phyloP scores from a whole-genome alignment of 2,797 vertebrate species.

The Typhlichthys subterraneus region DNA sequence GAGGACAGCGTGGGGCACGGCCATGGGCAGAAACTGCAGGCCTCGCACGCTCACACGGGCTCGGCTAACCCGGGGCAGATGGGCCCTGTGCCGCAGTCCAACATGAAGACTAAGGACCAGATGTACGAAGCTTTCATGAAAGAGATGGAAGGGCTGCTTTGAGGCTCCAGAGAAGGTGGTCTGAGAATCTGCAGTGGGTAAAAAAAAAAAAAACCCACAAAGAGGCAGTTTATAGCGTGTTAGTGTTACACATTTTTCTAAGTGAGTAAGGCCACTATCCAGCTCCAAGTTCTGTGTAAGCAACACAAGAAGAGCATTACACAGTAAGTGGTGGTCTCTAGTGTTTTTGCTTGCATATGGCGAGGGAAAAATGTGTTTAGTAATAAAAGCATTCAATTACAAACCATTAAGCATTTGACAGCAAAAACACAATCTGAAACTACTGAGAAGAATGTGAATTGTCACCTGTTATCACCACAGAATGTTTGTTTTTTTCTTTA shows the following conservation, averaged over 20 bases:
- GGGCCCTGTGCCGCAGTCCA: constrained; percentile 79
- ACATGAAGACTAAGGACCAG: constrained; percentile 97
- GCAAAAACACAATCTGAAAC: constrained; percentile 29
- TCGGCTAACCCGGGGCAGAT: constrained; percentile 52
- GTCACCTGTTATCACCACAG: constrained; percentile 11
- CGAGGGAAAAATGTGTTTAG: constrained; percentile 11
- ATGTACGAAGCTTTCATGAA: constrained; percentile 99
- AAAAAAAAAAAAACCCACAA: constrained; percentile 4
- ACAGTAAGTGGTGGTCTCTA: constrained; percentile 13
- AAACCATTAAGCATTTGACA: neutral
- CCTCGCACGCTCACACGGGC: constrained; percentile 71
- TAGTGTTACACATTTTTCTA: constrained; percentile 23
- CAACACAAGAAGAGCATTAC: neutral
- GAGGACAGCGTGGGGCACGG: constrained; percentile 53
- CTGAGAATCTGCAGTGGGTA: neutral
- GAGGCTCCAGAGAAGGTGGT: constrained; percentile 21
- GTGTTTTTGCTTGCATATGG: constrained; percentile 13
- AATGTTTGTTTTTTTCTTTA: constrained; percentile 11
- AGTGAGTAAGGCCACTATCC: constrained; percentile 9
- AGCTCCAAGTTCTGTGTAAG: constrained; percentile 14
- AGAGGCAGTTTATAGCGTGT: constrained; percentile 2
- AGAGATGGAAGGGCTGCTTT: constrained; percentile 98
- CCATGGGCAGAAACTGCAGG: constrained; percentile 64
- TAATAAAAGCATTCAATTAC: constrained; percentile 10
- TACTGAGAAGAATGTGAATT: constrained; percentile 9